These are phyloP conservation scores for Deilephila porcellus DNA, from an alignment of 2,888 invertebrate species.

Conservation along the genomic window DNA sequence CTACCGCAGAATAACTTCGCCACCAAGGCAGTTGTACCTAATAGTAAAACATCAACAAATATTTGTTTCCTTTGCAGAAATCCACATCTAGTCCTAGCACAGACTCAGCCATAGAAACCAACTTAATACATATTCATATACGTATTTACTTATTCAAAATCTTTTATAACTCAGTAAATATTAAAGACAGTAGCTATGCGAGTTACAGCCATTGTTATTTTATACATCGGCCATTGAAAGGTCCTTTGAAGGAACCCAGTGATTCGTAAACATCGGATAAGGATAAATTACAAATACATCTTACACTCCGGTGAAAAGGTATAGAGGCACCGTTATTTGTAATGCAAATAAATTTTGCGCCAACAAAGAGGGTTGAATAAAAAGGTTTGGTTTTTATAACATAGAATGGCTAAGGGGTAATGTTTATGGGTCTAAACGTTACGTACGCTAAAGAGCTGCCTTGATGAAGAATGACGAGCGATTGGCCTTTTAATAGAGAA, in stretches of 20 bases:
- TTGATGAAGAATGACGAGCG: no score
- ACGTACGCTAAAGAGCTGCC: no score
- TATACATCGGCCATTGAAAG: not conserved
- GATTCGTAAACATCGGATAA: slow-evolving; percentile 29
- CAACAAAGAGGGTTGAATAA: not conserved
- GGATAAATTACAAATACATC: slow-evolving; percentile 30
- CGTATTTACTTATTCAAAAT: not conserved
- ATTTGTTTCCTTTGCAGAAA: no score
- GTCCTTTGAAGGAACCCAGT: slow-evolving; percentile 18
- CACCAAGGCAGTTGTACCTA: not conserved
- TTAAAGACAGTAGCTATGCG: not conserved
- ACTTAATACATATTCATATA: no score
- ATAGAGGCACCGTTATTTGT: slow-evolving; percentile 30
- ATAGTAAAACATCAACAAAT: no score
- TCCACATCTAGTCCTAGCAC: no score
- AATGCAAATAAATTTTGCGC: slow-evolving; percentile 8
- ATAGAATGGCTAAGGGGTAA: no score
- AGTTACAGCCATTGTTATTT: not conserved
- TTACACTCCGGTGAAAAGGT: slow-evolving; percentile 29
- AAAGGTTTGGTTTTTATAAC: not conserved
- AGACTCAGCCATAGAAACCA: no score
- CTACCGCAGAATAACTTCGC: no score
- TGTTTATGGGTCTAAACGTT: no score
- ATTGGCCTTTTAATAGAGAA: no score
- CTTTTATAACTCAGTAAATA: not conserved